Percentiles rank a stretch among this genome's conserved stretches.
Conservation (phyloP, 2,113 vertebrate genomes). For the Scatophagus argus region DNA sequence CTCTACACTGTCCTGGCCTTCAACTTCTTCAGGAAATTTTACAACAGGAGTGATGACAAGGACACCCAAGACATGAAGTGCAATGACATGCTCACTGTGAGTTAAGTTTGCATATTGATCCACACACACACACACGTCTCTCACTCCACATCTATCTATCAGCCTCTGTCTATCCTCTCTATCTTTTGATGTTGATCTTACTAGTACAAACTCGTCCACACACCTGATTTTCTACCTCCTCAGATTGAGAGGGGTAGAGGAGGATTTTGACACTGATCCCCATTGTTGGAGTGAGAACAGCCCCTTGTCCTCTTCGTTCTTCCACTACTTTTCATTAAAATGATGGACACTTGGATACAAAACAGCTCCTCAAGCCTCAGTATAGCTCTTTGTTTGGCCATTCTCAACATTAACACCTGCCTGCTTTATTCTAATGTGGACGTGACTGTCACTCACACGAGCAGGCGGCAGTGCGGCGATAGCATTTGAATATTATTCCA, state of each 20-base stretch:
- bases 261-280: conserved; percentile 55
- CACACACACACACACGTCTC: not conserved
- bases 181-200: conserved; percentile 41
- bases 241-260: conserved; percentile 14
- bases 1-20: conserved; percentile 97
- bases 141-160: not conserved
- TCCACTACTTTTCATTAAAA: conserved; percentile 38
- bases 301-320: conserved; percentile 33
- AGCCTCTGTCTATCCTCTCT: not conserved
- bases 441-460: conserved; percentile 58
- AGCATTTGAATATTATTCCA: conserved; percentile 55
- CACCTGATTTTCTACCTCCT: conserved; percentile 31
- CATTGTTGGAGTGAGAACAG: conserved; percentile 38
- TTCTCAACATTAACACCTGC: conserved; percentile 42
- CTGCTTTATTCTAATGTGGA: conserved; percentile 57
- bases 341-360: conserved; percentile 65
- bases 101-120: conserved; percentile 49
- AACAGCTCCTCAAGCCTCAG: conserved; percentile 23
- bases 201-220: conserved; percentile 29
- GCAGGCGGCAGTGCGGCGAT: conserved; percentile 18
- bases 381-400: conserved; percentile 58
- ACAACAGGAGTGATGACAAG: conserved; percentile 92
- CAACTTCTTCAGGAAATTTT: conserved; percentile 97
- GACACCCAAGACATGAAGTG: conserved; percentile 94
- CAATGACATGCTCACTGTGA: conserved; percentile 96